Base-by-base conservation (phyloP, 64 coral and sea anemone species). In the Dendronephthya gigantea region DNA sequence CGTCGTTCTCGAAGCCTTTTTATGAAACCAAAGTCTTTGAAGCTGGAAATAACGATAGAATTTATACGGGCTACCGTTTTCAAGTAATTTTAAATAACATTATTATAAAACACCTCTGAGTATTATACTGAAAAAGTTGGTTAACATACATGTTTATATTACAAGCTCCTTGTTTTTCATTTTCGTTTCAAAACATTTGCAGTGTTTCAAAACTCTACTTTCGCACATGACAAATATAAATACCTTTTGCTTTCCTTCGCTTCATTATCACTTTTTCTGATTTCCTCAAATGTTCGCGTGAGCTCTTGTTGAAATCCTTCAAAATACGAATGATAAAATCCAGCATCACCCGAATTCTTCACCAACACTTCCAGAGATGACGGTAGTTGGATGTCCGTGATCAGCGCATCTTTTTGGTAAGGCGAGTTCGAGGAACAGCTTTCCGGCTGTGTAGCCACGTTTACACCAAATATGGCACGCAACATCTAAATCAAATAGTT, bases 401-500 rank as follows among this genome's bases (percentile, higher is more conserved):
- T 79, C 4, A 79, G 17, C 7, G 72, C 72, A 5, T 79, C 72
- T 79, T 29, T 79, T 39, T 79, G 72, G 29, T 79, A 28, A 36
- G 72, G 30, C 9, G 29, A 79, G 29, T 79, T 34, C 15, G 72
- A 79, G 16, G 72, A 33, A 79, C 72, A 36, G 28, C 16, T 84
- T 16, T 93, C 92, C 2, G 95, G 92, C 49, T 98, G 95, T 49
- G 83, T 89, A 0, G 90, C 87, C 22, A 85, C 90, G 69, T 93
- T 98, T 59, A 98, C 87, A 27, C 95, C 89, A 91, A 98, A 98
- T 87, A 98, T 98, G 22, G 92, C 84, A 40, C 95, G 95, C 5
- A 98, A 83, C 48, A 98, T 89, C 95, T 98, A 84, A 74, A 83
- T 49, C 15, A 86, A 82, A 7, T 85, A 8, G 79, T 33, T 29